Evolutionary conservation across 2,113 vertebrate genomes (phyloP).

Genomic region (Micromys minutus): DNA sequence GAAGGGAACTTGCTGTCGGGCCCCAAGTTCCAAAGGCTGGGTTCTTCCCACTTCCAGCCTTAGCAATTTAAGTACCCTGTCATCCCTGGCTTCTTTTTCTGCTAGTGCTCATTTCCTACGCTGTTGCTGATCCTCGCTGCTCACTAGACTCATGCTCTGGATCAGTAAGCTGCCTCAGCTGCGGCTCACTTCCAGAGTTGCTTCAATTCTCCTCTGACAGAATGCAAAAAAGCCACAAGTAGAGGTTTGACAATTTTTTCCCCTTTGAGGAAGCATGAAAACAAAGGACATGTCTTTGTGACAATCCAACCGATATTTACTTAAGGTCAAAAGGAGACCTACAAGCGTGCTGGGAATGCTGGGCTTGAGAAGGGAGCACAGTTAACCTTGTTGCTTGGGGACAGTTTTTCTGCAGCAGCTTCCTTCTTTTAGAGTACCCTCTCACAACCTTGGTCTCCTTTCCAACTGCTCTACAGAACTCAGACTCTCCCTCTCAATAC

Average conservation of each 20-base stretch:
- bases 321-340: not conserved
- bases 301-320: not conserved
- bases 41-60: not conserved
- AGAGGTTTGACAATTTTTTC: not conserved
- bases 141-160: not conserved
- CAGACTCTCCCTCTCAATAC: not conserved
- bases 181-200: not conserved
- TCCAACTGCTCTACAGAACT: not conserved
- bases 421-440: not conserved
- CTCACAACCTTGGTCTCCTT: not conserved
- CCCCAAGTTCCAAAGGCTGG: not conserved
- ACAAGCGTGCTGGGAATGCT: not conserved
- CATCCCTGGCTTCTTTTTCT: not conserved
- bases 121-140: not conserved
- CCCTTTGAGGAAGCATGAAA: constrained; percentile 8
- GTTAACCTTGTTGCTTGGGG: not conserved
- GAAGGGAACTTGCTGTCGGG: not conserved
- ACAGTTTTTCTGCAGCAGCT: not conserved
- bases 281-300: not conserved
- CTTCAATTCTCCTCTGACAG: not conserved
- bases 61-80: not conserved
- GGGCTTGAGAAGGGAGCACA: too few species aligned
- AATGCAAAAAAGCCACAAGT: not conserved
- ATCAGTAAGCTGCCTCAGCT: not conserved
- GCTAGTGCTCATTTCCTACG: not conserved